Evolutionary conservation across 2,888 invertebrate species (phyloP).

Genomic region (Criorhina ranunculi): DNA sequence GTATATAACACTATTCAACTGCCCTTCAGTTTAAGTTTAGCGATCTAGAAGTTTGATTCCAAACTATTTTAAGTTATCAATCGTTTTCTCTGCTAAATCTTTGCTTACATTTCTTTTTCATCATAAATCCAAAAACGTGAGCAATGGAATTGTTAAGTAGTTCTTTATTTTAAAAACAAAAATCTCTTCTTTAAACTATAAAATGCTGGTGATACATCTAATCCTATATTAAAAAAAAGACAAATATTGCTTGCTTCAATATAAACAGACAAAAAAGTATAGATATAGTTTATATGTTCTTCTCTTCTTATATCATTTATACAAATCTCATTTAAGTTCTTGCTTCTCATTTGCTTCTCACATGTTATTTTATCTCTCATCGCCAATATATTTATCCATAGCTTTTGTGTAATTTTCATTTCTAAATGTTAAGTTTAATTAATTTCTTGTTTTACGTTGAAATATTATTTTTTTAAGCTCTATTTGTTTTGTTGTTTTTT

Average conservation of each 20-base stretch:
- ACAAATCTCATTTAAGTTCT: constrained; percentile 45
- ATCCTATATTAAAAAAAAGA: constrained; percentile 3
- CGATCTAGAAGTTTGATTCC: no score
- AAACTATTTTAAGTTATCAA: no score
- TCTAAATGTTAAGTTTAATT: constrained; percentile 61
- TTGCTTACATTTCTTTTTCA: no score
- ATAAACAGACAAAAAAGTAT: constrained; percentile 3
- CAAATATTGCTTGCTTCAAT: constrained; percentile 42
- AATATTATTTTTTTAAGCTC: constrained; percentile 71
- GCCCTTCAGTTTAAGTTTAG: no score
- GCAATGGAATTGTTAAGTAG: constrained; percentile 37
- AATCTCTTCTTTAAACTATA: constrained; percentile 1
- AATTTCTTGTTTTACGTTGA: constrained; percentile 63
- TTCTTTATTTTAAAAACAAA: neutral
- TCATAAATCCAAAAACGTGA: neutral
- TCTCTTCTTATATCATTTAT: constrained; percentile 14
- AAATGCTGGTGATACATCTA: constrained; percentile 15
- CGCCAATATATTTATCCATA: constrained; percentile 39
- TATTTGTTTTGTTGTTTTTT: constrained; percentile 78
- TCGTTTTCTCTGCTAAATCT: no score
- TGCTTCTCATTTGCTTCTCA: constrained; percentile 65
- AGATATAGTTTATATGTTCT: neutral
- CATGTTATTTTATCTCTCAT: constrained; percentile 33
- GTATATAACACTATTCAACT: no score
- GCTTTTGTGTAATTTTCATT: constrained; percentile 58